Conservation (phyloP, 2,888 invertebrate species). For the Xylota sylvarum region DNA sequence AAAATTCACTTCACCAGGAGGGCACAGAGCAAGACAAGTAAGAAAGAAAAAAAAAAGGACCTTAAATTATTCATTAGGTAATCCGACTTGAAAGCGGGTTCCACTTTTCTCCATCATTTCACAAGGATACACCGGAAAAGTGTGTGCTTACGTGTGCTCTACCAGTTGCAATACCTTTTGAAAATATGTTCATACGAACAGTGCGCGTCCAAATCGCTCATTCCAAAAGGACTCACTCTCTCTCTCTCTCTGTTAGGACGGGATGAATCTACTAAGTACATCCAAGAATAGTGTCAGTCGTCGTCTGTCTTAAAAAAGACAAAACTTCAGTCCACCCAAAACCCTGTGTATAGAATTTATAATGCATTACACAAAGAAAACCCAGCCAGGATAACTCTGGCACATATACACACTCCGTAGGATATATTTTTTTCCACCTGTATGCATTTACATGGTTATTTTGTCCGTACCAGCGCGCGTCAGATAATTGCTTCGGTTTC, state of each 20-base stretch:
- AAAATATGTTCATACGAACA: background rate
- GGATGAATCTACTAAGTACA: slow-evolving; percentile 13
- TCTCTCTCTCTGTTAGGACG: background rate
- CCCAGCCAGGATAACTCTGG: slow-evolving; percentile 25
- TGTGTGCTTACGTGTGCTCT: background rate
- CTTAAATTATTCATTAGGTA: slow-evolving; percentile 63
- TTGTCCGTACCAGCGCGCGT: slow-evolving; percentile 10
- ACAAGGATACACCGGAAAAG: background rate
- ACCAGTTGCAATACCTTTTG: slow-evolving; percentile 10
- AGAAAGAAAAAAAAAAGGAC: slow-evolving; percentile 19
- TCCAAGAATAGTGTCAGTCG: slow-evolving; percentile 48
- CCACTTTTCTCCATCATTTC: slow-evolving; percentile 49
- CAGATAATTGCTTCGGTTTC: slow-evolving; percentile 21
- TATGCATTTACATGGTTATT: slow-evolving; percentile 54
- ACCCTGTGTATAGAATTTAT: slow-evolving; percentile 48
- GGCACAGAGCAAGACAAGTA: background rate
- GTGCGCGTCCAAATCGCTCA: slow-evolving; percentile 29
- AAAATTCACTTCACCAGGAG: slow-evolving; percentile 45
- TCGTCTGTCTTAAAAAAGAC: slow-evolving; percentile 8
- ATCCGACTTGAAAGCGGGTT: slow-evolving; percentile 53
- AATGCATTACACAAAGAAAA: slow-evolving; percentile 22
- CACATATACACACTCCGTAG: slow-evolving; percentile 1
- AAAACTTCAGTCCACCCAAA: slow-evolving; percentile 15
- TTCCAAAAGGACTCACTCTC: slow-evolving; percentile 1
- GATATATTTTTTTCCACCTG: slow-evolving; percentile 59